phyloP scores from a whole-genome alignment of 2,113 vertebrate species.

The Indri indri region DNA sequence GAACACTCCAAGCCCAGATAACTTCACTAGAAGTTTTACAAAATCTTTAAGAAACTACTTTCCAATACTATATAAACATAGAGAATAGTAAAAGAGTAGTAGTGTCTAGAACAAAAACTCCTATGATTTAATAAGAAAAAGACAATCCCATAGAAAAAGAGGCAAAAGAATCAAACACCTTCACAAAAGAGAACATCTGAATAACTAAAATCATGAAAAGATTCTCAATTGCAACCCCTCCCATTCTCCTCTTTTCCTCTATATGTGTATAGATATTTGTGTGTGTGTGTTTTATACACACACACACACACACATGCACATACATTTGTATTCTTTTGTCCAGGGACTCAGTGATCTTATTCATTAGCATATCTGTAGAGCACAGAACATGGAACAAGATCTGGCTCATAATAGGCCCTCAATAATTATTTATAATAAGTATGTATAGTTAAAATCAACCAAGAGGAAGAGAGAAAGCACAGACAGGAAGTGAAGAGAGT shows the following conservation, averaged over 20 bases:
- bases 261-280: background rate
- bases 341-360: background rate
- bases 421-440: constrained; percentile 16
- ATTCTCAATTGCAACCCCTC: background rate
- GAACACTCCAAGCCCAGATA: background rate
- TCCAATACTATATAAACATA: background rate
- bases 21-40: constrained; percentile 1
- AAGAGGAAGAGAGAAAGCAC: background rate
- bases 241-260: background rate
- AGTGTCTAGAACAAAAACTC: background rate
- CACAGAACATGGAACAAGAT: background rate
- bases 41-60: background rate
- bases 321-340: background rate
- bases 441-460: background rate
- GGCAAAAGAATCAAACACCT: background rate
- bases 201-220: background rate
- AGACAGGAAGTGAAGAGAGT: background rate
- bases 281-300: background rate
- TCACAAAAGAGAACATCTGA: background rate
- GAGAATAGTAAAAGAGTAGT: background rate
- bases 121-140: background rate
- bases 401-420: background rate
- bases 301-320: background rate
- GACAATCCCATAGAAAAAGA: background rate
- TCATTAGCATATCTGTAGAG: background rate